Conservation (phyloP, 1,140 invertebrate species). For the Hirudo medicinalis region DNA sequence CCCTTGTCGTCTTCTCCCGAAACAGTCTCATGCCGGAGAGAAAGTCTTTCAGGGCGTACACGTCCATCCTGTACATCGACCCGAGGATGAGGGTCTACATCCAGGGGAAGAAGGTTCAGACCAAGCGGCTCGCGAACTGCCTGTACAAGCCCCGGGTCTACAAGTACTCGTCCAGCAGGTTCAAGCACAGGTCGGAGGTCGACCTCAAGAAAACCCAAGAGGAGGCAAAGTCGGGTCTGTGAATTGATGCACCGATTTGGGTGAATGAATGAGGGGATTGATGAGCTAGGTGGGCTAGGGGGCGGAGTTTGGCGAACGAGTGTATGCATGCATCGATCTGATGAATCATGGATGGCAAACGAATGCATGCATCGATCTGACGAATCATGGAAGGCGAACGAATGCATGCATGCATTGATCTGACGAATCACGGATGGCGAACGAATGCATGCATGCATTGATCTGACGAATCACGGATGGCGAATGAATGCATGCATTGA, state of each 20-base stretch:
- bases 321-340: too few relatives aligned
- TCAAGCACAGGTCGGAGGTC: conserved; percentile 38
- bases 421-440: too few relatives aligned
- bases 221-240: conserved; percentile 29
- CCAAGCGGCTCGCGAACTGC: conserved; percentile 34
- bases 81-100: conserved; percentile 44
- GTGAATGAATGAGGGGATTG: background rate
- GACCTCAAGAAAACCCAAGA: conserved; percentile 35
- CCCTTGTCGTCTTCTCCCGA: background rate
- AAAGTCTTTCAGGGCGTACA: conserved; percentile 40
- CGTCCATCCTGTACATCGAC: conserved; percentile 40
- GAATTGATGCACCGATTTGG: background rate
- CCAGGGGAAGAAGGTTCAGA: conserved; percentile 32
- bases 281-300: too few relatives aligned
- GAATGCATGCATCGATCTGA: too few relatives aligned
- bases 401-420: too few relatives aligned
- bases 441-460: too few relatives aligned
- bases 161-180: conserved; percentile 39
- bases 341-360: too few relatives aligned
- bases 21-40: conserved; percentile 37
- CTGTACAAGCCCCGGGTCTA: conserved; percentile 39
- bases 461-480: too few relatives aligned
- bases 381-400: too few relatives aligned
- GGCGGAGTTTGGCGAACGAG: too few relatives aligned
- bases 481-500: too few relatives aligned